phyloP scores from a whole-genome alignment of 2,797 vertebrate genomes.

The Artibeus lituratus region DNA sequence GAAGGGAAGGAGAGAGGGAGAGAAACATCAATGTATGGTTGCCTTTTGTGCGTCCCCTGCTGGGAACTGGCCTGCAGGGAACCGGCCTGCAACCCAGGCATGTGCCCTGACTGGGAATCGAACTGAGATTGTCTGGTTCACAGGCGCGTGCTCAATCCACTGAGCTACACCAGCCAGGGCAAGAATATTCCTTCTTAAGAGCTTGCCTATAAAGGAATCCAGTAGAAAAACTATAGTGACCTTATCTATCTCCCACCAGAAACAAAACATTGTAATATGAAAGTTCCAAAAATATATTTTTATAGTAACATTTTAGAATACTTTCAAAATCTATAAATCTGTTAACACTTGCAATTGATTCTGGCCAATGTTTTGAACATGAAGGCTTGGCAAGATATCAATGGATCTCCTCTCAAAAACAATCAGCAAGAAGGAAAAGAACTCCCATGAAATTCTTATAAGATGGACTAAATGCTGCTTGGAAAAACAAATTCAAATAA shows the following conservation, averaged over 20 bases:
- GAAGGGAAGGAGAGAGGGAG: no score
- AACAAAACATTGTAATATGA: background rate
- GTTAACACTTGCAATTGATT: background rate
- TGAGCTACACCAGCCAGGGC: no score
- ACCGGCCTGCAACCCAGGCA: no score
- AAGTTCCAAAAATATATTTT: background rate
- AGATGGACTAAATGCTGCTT: background rate
- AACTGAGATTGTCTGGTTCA: no score
- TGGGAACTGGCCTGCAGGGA: no score
- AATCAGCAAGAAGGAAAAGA: background rate
- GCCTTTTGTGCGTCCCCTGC: no score
- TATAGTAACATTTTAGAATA: background rate
- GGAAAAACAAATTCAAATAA: background rate
- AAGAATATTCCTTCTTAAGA: background rate
- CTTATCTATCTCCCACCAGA: background rate
- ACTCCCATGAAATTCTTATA: background rate
- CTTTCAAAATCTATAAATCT: conserved; percentile 9
- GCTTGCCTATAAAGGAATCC: background rate
- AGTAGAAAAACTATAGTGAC: background rate
- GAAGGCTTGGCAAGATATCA: conserved; percentile 3
- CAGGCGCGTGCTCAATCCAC: no score
- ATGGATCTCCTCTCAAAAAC: background rate
- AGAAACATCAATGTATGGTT: no score
- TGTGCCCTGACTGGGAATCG: no score
- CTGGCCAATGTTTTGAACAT: conserved; percentile 2